Conservation (phyloP, 1,140 invertebrate genomes). For the Achroia grisella region DNA sequence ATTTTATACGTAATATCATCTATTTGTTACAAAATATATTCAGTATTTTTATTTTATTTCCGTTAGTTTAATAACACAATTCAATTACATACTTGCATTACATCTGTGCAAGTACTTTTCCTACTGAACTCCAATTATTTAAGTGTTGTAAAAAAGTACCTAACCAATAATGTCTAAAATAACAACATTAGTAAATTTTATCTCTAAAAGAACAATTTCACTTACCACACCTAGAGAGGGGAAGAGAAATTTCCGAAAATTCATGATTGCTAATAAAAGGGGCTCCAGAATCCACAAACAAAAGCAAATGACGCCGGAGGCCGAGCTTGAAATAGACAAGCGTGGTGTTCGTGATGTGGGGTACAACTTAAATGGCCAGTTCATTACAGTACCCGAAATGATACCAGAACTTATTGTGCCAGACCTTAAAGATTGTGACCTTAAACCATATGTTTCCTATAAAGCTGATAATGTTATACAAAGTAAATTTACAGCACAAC, state of each 20-base stretch:
- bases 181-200: conserved; percentile 37
- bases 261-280: conserved; percentile 81
- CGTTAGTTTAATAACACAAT: too few species aligned
- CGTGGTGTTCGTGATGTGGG: conserved; percentile 80
- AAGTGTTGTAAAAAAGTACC: conserved; percentile 1
- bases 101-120: too few species aligned
- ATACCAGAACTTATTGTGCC: conserved; percentile 95
- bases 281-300: conserved; percentile 80
- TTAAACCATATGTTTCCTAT: conserved; percentile 97
- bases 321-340: conserved; percentile 77
- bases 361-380: conserved; percentile 74
- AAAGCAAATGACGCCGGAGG: conserved; percentile 75
- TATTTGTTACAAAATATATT: too few species aligned
- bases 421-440: conserved; percentile 83
- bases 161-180: conserved; percentile 63
- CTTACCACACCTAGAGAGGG: conserved; percentile 75
- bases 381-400: conserved; percentile 87
- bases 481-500: conserved; percentile 86
- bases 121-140: too few species aligned
- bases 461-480: conserved; percentile 82
- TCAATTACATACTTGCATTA: too few species aligned
- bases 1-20: too few species aligned
- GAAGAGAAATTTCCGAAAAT: conserved; percentile 88
- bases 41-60: too few species aligned
- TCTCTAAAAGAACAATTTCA: conserved; percentile 73